Evolutionary conservation across 2,113 vertebrate genomes (phyloP).

Genomic region (Heliornis fulica): DNA sequence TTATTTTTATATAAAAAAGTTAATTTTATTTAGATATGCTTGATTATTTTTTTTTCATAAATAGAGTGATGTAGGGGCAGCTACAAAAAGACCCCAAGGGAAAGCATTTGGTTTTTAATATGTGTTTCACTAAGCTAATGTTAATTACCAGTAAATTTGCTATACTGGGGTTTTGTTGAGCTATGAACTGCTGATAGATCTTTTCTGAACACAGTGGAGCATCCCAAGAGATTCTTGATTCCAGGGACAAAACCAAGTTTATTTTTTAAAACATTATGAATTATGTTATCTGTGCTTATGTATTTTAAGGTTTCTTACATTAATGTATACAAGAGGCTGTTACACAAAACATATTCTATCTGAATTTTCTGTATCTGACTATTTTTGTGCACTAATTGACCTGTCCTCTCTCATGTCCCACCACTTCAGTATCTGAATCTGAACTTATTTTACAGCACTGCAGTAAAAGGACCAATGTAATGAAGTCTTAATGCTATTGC

Average conservation of each 20-base stretch:
- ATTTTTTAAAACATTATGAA: not conserved
- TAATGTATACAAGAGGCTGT: not conserved
- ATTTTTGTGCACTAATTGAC: not conserved
- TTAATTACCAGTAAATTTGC: not conserved
- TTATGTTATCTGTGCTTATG: not conserved
- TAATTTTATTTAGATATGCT: not conserved
- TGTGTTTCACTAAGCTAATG: not conserved
- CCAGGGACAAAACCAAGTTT: not conserved
- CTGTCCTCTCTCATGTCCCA: not conserved
- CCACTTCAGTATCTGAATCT: not conserved
- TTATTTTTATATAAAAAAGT: not conserved
- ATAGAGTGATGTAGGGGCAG: not conserved
- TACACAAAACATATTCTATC: not conserved
- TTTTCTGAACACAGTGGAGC: not conserved
- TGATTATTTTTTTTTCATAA: not conserved
- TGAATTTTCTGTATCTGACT: not conserved
- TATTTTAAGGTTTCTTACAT: not conserved
- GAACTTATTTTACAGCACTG: not conserved
- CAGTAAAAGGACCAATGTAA: constrained; percentile 8
- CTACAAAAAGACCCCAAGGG: not conserved
- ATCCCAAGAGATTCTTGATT: not conserved
- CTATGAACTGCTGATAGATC: not conserved
- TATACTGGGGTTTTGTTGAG: not conserved
- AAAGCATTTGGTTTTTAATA: not conserved
- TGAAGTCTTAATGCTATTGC: not conserved